Evolutionary conservation across 2,797 vertebrate species (phyloP).

Genomic region (Champsocephalus esox): DNA sequence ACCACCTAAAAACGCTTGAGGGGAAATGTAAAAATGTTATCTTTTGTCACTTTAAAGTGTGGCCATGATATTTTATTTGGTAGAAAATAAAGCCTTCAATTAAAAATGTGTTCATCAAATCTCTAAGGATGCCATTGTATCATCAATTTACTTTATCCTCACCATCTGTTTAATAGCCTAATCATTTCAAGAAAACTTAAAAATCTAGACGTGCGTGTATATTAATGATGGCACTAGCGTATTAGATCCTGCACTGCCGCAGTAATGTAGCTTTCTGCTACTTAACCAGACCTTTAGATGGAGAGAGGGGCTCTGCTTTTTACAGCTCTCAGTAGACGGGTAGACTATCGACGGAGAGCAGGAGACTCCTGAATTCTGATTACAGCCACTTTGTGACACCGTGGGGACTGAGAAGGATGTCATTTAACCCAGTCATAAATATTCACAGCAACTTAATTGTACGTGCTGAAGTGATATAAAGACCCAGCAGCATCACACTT

Average conservation of each 20-base stretch:
- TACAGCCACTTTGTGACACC: constrained; percentile 86
- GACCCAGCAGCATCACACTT: constrained; percentile 72
- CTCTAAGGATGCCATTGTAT: constrained; percentile 17
- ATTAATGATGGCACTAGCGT: constrained; percentile 5
- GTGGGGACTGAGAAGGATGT: constrained; percentile 79
- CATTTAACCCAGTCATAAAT: constrained; percentile 85
- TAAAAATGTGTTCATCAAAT: constrained; percentile 23
- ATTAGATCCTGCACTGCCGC: constrained; percentile 22
- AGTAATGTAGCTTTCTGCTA: constrained; percentile 29
- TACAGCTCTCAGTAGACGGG: constrained; percentile 77
- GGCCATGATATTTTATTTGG: neutral
- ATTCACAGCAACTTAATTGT: constrained; percentile 87
- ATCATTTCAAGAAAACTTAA: constrained; percentile 20
- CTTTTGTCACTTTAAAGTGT: too few species aligned
- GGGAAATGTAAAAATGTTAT: too few species aligned
- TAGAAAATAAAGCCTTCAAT: constrained; percentile 23
- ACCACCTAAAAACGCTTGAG: too few species aligned
- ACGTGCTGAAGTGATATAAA: constrained; percentile 81
- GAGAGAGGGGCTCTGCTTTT: constrained; percentile 66
- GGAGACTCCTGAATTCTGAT: constrained; percentile 81
- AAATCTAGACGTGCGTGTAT: constrained; percentile 4
- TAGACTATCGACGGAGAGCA: constrained; percentile 72
- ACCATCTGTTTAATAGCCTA: constrained; percentile 35
- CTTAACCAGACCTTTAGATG: constrained; percentile 56
- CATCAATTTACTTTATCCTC: constrained; percentile 4